phyloP scores from a whole-genome alignment of 2,888 invertebrate genomes.

The Epistrophe eligans region DNA sequence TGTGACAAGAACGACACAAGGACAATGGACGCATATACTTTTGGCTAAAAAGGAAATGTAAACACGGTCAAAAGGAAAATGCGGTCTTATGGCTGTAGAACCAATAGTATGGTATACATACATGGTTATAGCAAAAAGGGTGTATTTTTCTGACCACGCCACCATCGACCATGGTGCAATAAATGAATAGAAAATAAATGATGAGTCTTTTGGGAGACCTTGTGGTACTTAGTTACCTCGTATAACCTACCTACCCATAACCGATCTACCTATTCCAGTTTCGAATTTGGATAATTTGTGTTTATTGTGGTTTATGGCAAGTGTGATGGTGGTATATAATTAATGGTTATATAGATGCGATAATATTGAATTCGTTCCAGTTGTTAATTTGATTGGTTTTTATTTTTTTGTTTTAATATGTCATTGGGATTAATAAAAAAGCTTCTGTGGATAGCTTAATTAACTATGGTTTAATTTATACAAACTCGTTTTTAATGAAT shows the following conservation, averaged over 20 bases:
- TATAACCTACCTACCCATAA: too few relatives aligned
- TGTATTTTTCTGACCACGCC: slow-evolving; percentile 51
- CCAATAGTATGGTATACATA: background rate
- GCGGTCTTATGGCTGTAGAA: slow-evolving; percentile 24
- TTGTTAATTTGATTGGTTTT: slow-evolving; percentile 55
- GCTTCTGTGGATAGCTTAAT: slow-evolving; percentile 7
- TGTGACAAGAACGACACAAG: slow-evolving; percentile 20
- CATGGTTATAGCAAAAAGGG: background rate
- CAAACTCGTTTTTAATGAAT: background rate
- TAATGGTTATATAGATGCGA: slow-evolving; percentile 42
- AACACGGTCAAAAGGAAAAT: slow-evolving; percentile 55
- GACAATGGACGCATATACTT: background rate
- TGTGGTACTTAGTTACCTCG: slow-evolving; percentile 20
- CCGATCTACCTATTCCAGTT: background rate
- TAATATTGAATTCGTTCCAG: slow-evolving; percentile 60
- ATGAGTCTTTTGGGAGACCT: slow-evolving; percentile 71
- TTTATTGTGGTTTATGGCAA: slow-evolving; percentile 38
- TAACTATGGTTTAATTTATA: background rate
- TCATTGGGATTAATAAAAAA: slow-evolving; percentile 17
- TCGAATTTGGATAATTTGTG: slow-evolving; percentile 38
- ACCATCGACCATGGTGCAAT: slow-evolving; percentile 55
- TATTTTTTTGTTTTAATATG: background rate
- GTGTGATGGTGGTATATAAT: slow-evolving; percentile 30
- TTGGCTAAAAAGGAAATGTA: slow-evolving; percentile 41
- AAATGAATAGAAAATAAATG: slow-evolving; percentile 73